phyloP scores from a whole-genome alignment of 2,888 invertebrate genomes.

The Melanotus villosus region DNA sequence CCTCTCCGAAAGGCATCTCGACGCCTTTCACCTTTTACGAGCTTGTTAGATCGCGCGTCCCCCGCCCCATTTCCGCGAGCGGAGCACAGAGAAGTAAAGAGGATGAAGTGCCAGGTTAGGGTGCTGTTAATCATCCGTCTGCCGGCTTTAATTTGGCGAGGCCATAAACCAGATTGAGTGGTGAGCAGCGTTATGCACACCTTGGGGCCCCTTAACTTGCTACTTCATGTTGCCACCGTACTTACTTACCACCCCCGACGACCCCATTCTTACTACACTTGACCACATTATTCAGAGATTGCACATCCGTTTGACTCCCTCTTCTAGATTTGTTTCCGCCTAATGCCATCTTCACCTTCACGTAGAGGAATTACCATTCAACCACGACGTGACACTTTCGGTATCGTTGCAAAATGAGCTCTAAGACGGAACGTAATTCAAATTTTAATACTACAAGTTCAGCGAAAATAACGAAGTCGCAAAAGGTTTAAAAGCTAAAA shows the following conservation, averaged over 20 bases:
- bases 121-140: slow-evolving; percentile 62
- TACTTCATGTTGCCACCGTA: slow-evolving; percentile 40
- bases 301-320: not conserved
- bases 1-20: slow-evolving; percentile 18
- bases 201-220: slow-evolving; percentile 59
- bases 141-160: slow-evolving; percentile 64
- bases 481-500: not conserved
- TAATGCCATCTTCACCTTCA: not conserved
- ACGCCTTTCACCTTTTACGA: slow-evolving; percentile 18
- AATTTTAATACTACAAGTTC: not conserved
- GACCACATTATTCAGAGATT: slow-evolving; percentile 33
- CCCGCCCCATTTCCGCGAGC: slow-evolving; percentile 1
- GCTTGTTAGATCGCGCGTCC: slow-evolving; percentile 26
- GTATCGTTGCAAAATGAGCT: not conserved
- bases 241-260: slow-evolving; percentile 34
- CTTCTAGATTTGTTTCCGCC: not conserved
- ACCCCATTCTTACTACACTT: slow-evolving; percentile 34
- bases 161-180: slow-evolving; percentile 65
- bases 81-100: slow-evolving; percentile 31
- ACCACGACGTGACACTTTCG: not conserved
- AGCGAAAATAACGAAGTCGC: not conserved
- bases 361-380: not conserved
- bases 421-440: not conserved
- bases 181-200: slow-evolving; percentile 63
- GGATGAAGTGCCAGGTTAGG: slow-evolving; percentile 46